These are phyloP conservation scores for Rhabdomys pumilio DNA, from an alignment of 2,797 vertebrate species.

Conservation along the genomic window DNA sequence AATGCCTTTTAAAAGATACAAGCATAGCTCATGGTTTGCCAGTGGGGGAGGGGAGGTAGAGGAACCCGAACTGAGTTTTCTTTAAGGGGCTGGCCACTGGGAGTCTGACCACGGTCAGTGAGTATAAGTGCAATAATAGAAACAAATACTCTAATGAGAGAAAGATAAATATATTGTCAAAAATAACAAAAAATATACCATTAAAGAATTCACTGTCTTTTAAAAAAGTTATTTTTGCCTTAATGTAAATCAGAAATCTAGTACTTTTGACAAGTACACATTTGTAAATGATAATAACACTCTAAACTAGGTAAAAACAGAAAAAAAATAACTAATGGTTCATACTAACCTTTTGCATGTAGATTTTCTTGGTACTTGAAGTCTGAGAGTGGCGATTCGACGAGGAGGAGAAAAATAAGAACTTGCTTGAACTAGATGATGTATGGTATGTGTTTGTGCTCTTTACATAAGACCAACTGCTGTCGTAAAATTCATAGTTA, in stretches of 20 bases:
- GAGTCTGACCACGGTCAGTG: not conserved
- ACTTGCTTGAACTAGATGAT: constrained; percentile 40
- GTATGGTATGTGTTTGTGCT: constrained; percentile 74
- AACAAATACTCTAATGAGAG: constrained; percentile 55
- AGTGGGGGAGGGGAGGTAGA: no score
- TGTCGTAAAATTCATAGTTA: constrained; percentile 95
- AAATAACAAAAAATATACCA: constrained; percentile 26
- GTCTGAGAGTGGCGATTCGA: not conserved
- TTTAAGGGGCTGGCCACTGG: not conserved
- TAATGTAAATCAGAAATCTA: constrained; percentile 57
- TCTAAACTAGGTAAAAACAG: constrained; percentile 27
- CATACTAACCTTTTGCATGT: constrained; percentile 89
- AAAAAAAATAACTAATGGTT: constrained; percentile 28
- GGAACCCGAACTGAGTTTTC: not conserved
- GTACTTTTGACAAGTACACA: constrained; percentile 14
- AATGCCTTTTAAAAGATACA: not conserved
- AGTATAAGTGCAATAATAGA: not conserved
- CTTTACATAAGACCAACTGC: constrained; percentile 94
- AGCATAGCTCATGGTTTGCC: not conserved
- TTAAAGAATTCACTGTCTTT: constrained; percentile 57
- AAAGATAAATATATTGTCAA: constrained; percentile 50
- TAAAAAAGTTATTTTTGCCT: not conserved
- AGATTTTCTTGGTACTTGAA: not conserved
- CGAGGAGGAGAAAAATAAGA: not conserved
- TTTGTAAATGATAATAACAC: constrained; percentile 52